Conservation (phyloP, 2,113 vertebrate genomes). For the Megaceryle torquata region DNA sequence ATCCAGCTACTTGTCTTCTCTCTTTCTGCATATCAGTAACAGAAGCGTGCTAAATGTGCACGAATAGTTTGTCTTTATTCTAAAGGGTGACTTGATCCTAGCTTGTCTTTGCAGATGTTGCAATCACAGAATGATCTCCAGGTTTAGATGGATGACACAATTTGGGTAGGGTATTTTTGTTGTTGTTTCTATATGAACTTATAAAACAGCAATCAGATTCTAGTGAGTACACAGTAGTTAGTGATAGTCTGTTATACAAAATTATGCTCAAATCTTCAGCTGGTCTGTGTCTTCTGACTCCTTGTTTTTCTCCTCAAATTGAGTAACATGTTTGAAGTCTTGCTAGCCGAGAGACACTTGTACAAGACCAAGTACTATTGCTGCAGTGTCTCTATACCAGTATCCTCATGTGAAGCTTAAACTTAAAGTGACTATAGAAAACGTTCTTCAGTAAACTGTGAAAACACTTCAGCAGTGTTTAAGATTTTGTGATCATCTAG, state of each 20-base stretch:
- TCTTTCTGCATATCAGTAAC: background rate
- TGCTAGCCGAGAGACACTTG: background rate
- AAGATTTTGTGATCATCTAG: background rate
- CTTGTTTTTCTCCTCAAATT: background rate
- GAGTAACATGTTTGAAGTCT: background rate
- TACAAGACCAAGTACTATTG: background rate
- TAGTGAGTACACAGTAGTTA: background rate
- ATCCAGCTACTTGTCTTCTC: background rate
- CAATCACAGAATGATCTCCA: background rate
- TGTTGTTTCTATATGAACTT: background rate
- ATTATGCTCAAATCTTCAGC: background rate
- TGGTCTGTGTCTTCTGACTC: background rate
- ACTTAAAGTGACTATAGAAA: background rate
- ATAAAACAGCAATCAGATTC: background rate
- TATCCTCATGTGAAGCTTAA: background rate
- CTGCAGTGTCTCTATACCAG: background rate
- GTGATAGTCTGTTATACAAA: background rate
- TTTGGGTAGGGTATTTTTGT: background rate
- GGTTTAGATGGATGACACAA: background rate
- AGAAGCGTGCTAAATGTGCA: background rate
- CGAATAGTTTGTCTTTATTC: background rate
- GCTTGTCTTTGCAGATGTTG: background rate
- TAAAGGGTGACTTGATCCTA: background rate
- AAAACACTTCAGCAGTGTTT: background rate
- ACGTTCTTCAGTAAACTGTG: background rate